Conservation (phyloP, 2,888 invertebrate genomes). For the Pristionchus entomophagus region DNA sequence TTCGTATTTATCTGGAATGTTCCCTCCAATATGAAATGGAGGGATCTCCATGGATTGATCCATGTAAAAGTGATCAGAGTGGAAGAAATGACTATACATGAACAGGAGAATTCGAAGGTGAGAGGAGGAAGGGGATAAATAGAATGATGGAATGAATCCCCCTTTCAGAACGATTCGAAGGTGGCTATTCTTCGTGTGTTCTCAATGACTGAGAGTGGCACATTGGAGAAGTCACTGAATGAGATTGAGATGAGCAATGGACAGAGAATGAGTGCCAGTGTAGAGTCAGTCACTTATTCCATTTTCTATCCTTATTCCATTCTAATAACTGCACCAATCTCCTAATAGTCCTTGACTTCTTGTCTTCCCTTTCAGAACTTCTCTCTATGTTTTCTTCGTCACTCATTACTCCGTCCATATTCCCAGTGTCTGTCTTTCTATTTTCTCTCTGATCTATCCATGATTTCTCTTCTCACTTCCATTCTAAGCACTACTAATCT, state of each 20-base stretch:
- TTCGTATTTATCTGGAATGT: conserved; percentile 34
- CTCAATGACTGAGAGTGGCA: background rate
- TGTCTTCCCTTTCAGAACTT: conserved; percentile 6
- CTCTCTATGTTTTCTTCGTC: conserved; percentile 18
- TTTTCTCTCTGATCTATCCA: background rate
- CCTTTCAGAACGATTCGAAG: conserved; percentile 1
- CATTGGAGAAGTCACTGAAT: background rate
- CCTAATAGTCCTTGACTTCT: background rate
- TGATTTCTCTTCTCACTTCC: background rate
- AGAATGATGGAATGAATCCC: background rate
- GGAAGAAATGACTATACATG: background rate
- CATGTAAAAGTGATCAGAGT: conserved; percentile 14
- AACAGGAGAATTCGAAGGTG: background rate
- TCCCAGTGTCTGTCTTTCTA: conserved; percentile 27
- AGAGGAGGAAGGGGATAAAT: background rate
- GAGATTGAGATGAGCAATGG: conserved; percentile 17
- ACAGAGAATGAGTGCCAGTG: background rate
- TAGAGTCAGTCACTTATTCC: background rate
- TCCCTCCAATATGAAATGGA: conserved; percentile 2
- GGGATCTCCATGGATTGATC: background rate
- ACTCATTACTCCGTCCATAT: conserved; percentile 15
- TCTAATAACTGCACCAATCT: background rate
- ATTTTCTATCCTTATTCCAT: background rate
- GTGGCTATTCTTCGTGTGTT: conserved; percentile 1
- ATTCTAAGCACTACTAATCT: background rate